Evolutionary conservation across 2,888 invertebrate species (phyloP), one percentile per base, ranked within the genome.

Genomic region (Odontocolon sp.): DNA sequence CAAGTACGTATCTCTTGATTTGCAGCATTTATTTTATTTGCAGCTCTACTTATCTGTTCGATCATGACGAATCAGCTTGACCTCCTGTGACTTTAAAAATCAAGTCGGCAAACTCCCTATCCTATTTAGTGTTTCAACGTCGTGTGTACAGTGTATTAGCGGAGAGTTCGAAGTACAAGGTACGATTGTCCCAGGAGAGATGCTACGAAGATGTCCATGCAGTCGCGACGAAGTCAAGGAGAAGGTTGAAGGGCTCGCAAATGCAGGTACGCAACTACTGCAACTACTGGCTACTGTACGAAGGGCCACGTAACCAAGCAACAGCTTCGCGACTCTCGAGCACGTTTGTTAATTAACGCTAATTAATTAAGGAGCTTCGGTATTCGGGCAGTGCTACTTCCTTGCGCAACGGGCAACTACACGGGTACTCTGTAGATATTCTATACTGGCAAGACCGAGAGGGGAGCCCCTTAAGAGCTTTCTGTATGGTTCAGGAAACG

Each of bases 261-360:
- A 36, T 33, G 18, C 16, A 23, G 18, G 28, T 5, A 5, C 42
- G 66, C 40, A 11, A 50, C 4, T 21, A 52, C 5, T 38, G 45
- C 70, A 40, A 45, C 40, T 40, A 38, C 68, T 18, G 40, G 38
- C 21, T n/a, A n/a, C n/a, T n/a, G 57, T 42, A 64, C 59, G 57
- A 68, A 59, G 59, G 47, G 26, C 54, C 36, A 38, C 59, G 66
- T 50, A 74, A 68, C 67, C 66, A 57, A 45, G 66, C 76, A 76
- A 76, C 76, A 66, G 72, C 40, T 64, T 72, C 64, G 67, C 70
- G 75, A 68, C 69, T 75, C 78, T 81, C 79, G 76, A 80, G 86
- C 87, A 86, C 86, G 86, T 88, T 88, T 86, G 86, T 88, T 88
- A 88, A 88, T 88, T 88, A 88, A 84, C 82, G 83, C 85, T 88